These are phyloP conservation scores for Ficedula albicollis DNA, from an alignment of 2,797 vertebrate genomes.

Conservation along the genomic window DNA sequence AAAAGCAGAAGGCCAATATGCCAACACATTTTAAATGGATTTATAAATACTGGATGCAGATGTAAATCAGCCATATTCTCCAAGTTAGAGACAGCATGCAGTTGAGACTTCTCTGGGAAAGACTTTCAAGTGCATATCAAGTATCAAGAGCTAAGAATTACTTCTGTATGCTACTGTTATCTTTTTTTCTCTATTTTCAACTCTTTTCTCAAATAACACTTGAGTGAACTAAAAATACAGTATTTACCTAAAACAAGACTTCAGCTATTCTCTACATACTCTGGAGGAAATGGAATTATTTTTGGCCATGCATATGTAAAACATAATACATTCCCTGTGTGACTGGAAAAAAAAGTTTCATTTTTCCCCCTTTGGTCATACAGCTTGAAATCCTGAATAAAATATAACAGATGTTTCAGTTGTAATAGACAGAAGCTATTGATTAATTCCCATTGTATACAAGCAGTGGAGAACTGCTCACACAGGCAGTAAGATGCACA, in stretches of 20 bases:
- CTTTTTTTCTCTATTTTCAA: neutral
- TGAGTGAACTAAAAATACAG: neutral
- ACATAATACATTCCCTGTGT: neutral
- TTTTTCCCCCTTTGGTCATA: neutral
- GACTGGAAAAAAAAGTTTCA: neutral
- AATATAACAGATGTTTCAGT: neutral
- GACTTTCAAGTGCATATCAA: neutral
- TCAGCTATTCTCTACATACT: neutral
- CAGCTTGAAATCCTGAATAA: neutral
- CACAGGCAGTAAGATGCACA: neutral
- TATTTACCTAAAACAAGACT: neutral
- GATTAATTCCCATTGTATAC: neutral
- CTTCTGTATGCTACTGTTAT: neutral
- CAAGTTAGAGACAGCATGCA: neutral
- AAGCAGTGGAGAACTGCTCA: neutral
- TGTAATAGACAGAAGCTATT: neutral
- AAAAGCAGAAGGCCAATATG: neutral
- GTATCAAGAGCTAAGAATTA: neutral
- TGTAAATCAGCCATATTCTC: neutral
- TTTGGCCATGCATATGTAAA: neutral
- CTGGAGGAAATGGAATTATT: neutral
- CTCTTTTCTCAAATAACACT: neutral
- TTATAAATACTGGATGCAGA: neutral
- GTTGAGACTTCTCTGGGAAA: neutral
- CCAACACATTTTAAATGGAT: neutral